Evolutionary conservation across 2,113 vertebrate genomes (phyloP), one percentile per base, ranked within the genome.

Genomic region (Otocyon megalotis): DNA sequence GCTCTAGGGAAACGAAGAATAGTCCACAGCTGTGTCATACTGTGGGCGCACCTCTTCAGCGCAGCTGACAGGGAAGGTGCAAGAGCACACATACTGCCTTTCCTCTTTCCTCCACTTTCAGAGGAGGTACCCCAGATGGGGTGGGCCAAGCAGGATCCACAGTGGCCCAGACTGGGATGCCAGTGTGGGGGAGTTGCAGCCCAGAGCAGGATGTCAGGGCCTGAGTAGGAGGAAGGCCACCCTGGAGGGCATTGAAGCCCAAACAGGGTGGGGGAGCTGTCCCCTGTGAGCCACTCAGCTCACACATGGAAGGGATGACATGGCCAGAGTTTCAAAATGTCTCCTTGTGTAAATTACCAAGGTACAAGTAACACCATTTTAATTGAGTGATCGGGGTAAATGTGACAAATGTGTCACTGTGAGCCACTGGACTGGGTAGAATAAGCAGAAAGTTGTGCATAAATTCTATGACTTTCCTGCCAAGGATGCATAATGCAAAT

Each of bases 1-100:
- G 7, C 88, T 7, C 2, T 0, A 0, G 0, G 32, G 54, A 4
- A 5, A 10, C 2, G 20, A 2, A 24, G 37, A 1, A 19, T 1
- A 54, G 43, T 19, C 53, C 3, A 37, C 30, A 8, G 26, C 35
- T 12, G 7, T 3, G 30, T 3, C 24, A 32, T 8, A 1, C 26
- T 1, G 48, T 20, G 30, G n/a, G 0, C 1, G 11, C 0, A 12
- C 1, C 82, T 53, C 24, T 13, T 12, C 14, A 8, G 11, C 43
- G 17, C 1, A 2, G 9, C 19, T 0, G 32, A 5, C 9, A 15
- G 20, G 48, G 82, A 74, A 35, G 65, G 81, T 54, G n/a, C 26
- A 8, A 19, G 19, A 26, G 28, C 43, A 7, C 5, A 12, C 12
- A 2, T 4, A 3, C 32, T 53, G 62, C n/a, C 8, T 11, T n/a